Base-by-base conservation (phyloP, 92 coral and sea anemone genomes). In the Chrysogorgia sp. region DNA sequence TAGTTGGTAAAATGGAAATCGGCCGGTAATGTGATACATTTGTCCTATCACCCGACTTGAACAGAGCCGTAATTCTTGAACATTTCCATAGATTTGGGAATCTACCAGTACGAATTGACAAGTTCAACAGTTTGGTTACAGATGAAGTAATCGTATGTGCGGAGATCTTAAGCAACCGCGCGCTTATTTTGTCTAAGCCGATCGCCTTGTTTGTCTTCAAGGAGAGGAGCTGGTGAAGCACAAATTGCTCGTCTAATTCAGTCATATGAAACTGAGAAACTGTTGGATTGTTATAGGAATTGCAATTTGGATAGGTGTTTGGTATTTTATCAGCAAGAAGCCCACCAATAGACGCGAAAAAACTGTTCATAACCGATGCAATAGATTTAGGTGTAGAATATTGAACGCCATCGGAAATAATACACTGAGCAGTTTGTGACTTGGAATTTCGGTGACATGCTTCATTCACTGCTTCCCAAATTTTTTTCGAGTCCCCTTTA, bases 41-140 rank as follows among this genome's bases (percentile, higher is more conserved):
- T n/a, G n/a, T 76, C 35, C 71, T 31, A 55, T 76, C 81, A 26
- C 81, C 81, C 10, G 81, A 58, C 69, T 76, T 76, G 70, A 76
- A 76, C n/a, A 76, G 70, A 14, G 55, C 70, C 24, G 70, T 76
- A 57, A 76, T 40, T 59, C 29, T 62, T 62, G 69, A 26, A 2
- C 28, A 20, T 62, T 62, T 62, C 69, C 69, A 62, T 4, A 62
- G 10, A 10, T 15, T 62, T 2, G 29, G 69, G 37, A 62, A 62
- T 20, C 24, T 15, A 7, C 24, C 2, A 62, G 69, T 62, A 10
- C 34, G 10, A 17, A 62, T 62, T 62, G 69, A 62, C 5, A 62
- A 15, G 69, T 62, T 62, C 69, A 62, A 15, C 69, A 62, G 24
- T 9, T 62, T 9, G 24, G 69, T 62, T 9, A 62, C 24, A 6